Percentiles rank a stretch among this genome's conserved stretches.
Evolutionary conservation across 2,888 invertebrate species (phyloP).

Genomic region (Torymus texanus): DNA sequence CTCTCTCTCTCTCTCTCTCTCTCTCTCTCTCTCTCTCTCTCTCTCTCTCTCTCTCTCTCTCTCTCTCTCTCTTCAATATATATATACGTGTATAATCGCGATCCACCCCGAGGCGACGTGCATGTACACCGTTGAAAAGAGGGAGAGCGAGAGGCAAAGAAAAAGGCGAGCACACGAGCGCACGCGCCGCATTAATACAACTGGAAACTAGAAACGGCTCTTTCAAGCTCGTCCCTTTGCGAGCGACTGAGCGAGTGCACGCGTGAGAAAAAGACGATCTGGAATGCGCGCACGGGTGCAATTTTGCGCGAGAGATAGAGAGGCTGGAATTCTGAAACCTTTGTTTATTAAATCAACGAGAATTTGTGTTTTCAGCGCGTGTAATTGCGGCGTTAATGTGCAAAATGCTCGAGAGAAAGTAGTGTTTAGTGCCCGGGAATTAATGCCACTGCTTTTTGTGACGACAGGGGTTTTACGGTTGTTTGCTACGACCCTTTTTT

Average conservation of each 20-base stretch:
- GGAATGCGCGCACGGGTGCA: constrained; percentile 16
- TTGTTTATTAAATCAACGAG: constrained; percentile 42
- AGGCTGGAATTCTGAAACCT: constrained; percentile 26
- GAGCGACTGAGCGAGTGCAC: neutral
- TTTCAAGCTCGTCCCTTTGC: constrained; percentile 5
- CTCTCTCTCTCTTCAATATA: too few relatives aligned
- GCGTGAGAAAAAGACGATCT: neutral
- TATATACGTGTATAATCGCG: constrained; percentile 17
- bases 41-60: too few relatives aligned
- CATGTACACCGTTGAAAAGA: constrained; percentile 22
- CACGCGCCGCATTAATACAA: constrained; percentile 15
- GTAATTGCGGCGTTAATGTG: constrained; percentile 7
- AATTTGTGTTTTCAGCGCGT: constrained; percentile 24
- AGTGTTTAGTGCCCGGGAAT: constrained; percentile 15
- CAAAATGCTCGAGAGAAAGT: neutral
- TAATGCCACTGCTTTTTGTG: neutral
- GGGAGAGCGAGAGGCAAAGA: neutral
- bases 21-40: neutral
- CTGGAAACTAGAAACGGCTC: constrained; percentile 37
- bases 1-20: too few relatives aligned
- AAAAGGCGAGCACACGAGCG: neutral
- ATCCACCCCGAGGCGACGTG: neutral
- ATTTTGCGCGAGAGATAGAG: constrained; percentile 17
- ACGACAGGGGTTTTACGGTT: constrained; percentile 6
- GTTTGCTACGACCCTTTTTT: neutral